A percentile compares a stretch with the other conserved stretches of the same genome.
These are phyloP conservation scores for Orchesella flavescens DNA, from an alignment of 2,888 invertebrate species.

Conservation along the genomic window DNA sequence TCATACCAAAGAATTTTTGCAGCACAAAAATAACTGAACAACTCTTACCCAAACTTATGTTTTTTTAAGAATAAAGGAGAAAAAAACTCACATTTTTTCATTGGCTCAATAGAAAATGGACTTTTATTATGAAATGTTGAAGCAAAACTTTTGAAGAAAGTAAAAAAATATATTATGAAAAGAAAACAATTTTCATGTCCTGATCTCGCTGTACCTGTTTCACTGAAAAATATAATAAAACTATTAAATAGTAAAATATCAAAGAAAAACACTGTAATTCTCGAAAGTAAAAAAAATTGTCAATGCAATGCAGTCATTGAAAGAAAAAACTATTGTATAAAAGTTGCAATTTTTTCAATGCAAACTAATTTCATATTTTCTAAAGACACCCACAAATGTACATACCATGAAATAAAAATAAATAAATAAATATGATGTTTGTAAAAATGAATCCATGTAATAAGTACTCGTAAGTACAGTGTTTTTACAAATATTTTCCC, in stretches of 20 bases:
- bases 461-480: too few species aligned
- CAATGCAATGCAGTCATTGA: neutral
- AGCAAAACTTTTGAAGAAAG: too few species aligned
- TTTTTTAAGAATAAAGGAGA: too few species aligned
- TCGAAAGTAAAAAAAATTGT: neutral
- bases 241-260: too few species aligned
- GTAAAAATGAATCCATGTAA: too few species aligned
- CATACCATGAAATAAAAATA: too few species aligned
- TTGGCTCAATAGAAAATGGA: slow-evolving; percentile 32
- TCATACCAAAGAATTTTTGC: too few species aligned
- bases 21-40: too few species aligned
- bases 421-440: too few species aligned
- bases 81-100: neutral
- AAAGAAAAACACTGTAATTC: neutral
- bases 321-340: neutral
- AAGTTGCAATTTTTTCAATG: neutral
- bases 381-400: slow-evolving; percentile 5
- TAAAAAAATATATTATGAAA: slow-evolving; percentile 1
- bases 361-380: slow-evolving; percentile 31
- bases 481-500: neutral
- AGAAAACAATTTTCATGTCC: slow-evolving; percentile 47
- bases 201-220: slow-evolving; percentile 62
- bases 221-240: slow-evolving; percentile 34
- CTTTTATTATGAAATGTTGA: too few species aligned
- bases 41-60: too few species aligned